These are phyloP conservation scores for Sinocyclocheilus grahami DNA, from an alignment of 2,113 vertebrate species.

Conservation along the genomic window DNA sequence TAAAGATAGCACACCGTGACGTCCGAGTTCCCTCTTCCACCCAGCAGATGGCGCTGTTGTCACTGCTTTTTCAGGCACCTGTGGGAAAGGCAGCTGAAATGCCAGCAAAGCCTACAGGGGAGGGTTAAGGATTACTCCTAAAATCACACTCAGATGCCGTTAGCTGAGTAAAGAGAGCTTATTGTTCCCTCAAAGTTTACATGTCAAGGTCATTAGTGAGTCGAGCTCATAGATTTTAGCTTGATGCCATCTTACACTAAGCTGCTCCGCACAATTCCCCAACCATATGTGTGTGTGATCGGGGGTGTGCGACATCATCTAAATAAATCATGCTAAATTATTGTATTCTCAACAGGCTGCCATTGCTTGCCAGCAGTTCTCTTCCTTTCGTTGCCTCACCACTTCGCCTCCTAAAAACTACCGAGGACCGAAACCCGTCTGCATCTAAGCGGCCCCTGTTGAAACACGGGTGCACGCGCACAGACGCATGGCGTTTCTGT, in stretches of 20 bases:
- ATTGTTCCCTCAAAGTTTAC: conserved; percentile 76
- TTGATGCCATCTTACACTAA: conserved; percentile 54
- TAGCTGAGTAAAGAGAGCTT: conserved; percentile 69
- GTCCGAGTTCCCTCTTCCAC: neutral
- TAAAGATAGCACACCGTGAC: neutral
- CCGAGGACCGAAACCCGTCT: conserved; percentile 44
- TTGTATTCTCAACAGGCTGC: conserved; percentile 69
- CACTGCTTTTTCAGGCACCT: conserved; percentile 70
- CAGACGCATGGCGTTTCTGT: conserved; percentile 74
- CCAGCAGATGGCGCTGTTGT: conserved; percentile 78
- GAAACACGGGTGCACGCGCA: conserved; percentile 11
- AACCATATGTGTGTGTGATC: conserved; percentile 74
- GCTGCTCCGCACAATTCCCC: conserved; percentile 68
- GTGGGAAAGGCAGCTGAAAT: conserved; percentile 70
- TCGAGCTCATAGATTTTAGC: conserved; percentile 68
- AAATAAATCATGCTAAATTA: conserved; percentile 76
- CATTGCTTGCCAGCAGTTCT: conserved; percentile 55
- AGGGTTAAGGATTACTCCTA: conserved; percentile 61
- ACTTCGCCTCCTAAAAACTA: conserved; percentile 72
- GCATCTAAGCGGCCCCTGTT: conserved; percentile 45
- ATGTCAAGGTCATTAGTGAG: conserved; percentile 72
- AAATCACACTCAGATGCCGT: conserved; percentile 69
- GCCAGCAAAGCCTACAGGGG: conserved; percentile 72
- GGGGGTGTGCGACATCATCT: conserved; percentile 62
- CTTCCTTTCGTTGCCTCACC: conserved; percentile 61